phyloP scores from a whole-genome alignment of 2,113 vertebrate species.

The Pristiophorus japonicus region DNA sequence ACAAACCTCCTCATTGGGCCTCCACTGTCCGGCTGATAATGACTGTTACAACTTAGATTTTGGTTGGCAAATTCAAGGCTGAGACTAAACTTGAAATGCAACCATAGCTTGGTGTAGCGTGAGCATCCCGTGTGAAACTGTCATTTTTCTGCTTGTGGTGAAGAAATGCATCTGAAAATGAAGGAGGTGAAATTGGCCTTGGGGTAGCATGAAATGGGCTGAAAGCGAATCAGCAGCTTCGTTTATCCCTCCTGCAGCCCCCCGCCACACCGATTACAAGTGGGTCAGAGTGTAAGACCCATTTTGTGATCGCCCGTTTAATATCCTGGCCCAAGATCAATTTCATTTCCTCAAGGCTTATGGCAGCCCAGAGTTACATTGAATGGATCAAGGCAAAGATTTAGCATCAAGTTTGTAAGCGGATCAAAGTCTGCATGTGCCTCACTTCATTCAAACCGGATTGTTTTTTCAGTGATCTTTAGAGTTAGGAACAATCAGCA shows the following conservation, averaged over 20 bases:
- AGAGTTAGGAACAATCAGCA: background rate
- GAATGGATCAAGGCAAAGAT: background rate
- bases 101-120: background rate
- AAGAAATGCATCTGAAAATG: background rate
- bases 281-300: background rate
- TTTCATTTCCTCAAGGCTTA: background rate
- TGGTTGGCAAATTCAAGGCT: background rate
- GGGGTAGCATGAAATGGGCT: background rate
- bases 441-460: background rate
- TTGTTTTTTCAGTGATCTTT: background rate
- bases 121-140: background rate
- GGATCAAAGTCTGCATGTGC: background rate
- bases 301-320: background rate
- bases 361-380: background rate
- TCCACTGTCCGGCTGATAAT: no score
- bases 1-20: no score
- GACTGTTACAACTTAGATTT: background rate
- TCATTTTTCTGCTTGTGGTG: background rate
- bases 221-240: background rate
- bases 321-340: no score
- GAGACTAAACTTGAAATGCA: background rate
- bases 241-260: background rate
- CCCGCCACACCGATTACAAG: background rate
- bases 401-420: background rate
- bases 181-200: background rate